Base-by-base conservation (phyloP, 2,113 vertebrate species). In the Chionomys nivalis region DNA sequence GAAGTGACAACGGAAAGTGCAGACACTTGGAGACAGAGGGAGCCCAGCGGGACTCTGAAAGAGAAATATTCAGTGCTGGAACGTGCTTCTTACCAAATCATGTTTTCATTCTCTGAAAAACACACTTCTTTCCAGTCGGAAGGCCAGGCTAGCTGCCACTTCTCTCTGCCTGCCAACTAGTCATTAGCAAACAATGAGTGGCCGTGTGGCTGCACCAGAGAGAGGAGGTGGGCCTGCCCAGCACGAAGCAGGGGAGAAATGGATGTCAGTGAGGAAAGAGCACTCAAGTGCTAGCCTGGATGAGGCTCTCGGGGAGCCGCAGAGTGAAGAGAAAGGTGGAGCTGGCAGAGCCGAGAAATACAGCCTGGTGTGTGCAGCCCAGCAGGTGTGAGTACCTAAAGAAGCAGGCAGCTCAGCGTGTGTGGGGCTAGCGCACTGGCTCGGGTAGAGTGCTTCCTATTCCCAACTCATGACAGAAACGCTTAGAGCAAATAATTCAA, bases 31-130 rank as follows among this genome's bases (percentile, higher is more conserved):
- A 97, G 97, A 96, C 96, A 97, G 97, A 96, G 97, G 97, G 97
- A 96, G 95, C 97, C 91, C 97, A 97, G 97, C 97, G 96, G 96
- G 97, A 95, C 94, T 97, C 72, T 73, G 92, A 95, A 95, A 97
- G 87, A 81, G 94, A 96, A 97, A 92, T 94, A 96, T 76, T 95
- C 97, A 96, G 89, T 89, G 92, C 97, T 94, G 93, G 97, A 97
- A 97, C 81, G 3, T 94, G 94, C 90, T 94, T 96, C 96, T 89
- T 89, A 93, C 63, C 90, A 98, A 98, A 94, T 94, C 78, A 81
- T 95, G 97, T 96, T 96, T 96, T 96, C 89, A 95, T 93, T 97
- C 95, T 95, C 94, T 95, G 93, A 92, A 96, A 97, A 97, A 95
- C 96, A 90, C 61, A 96, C 86, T 91, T 97, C 92, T 96, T 96